Evolutionary conservation across 2,113 vertebrate genomes (phyloP).

Genomic region (Epinephelus lanceolatus): DNA sequence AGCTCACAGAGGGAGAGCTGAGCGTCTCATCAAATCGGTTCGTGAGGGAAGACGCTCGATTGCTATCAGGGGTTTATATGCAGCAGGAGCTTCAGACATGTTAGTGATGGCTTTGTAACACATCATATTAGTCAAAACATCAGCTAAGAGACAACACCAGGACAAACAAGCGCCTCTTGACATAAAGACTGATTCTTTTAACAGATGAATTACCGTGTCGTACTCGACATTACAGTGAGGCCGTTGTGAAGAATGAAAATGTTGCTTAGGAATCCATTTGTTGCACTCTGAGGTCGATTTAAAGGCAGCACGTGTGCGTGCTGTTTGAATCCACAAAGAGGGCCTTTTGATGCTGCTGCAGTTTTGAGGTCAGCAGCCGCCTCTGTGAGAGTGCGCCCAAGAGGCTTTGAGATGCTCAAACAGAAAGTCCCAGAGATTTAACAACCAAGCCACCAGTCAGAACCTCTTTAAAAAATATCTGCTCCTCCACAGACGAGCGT

Average conservation of each 20-base stretch:
- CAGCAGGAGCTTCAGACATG: neutral
- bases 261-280: slow-evolving; percentile 43
- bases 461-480: slow-evolving; percentile 3
- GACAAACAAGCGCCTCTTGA: neutral
- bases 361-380: slow-evolving; percentile 41
- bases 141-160: neutral
- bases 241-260: neutral
- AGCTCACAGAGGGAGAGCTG: slow-evolving; percentile 3
- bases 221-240: neutral
- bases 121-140: neutral
- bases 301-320: slow-evolving; percentile 30
- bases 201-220: neutral
- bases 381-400: slow-evolving; percentile 9
- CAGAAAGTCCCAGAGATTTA: slow-evolving; percentile 24
- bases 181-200: neutral
- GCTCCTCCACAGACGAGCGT: neutral
- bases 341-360: slow-evolving; percentile 44
- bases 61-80: slow-evolving; percentile 5
- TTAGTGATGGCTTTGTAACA: slow-evolving; percentile 1
- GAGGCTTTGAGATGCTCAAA: slow-evolving; percentile 23
- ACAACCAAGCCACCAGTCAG: neutral
- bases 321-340: slow-evolving; percentile 47
- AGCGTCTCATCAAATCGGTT: slow-evolving; percentile 34
- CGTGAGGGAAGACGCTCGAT: neutral
- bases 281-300: slow-evolving; percentile 30